phyloP scores from a whole-genome alignment of 2,888 invertebrate genomes.

The Ashinkailepas kermadecensis region DNA sequence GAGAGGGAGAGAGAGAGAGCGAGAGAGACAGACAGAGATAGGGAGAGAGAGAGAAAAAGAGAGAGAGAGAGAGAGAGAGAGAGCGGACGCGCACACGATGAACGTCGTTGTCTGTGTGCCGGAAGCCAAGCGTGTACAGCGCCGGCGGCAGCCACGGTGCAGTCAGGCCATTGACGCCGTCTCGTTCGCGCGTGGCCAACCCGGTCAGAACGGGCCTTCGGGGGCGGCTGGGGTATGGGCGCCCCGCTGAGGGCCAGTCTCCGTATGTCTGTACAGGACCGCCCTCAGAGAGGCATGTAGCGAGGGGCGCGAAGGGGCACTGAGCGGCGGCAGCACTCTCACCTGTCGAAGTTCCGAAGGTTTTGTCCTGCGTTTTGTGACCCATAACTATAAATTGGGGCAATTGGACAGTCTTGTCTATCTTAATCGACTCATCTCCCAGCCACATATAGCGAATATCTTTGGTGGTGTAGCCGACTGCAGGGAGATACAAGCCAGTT shows the following conservation, averaged over 20 bases:
- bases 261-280: background rate
- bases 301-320: background rate
- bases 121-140: background rate
- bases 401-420: conserved; percentile 90
- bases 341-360: conserved; percentile 95
- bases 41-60: no score
- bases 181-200: background rate
- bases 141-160: background rate
- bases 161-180: background rate
- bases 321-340: conserved; percentile 41
- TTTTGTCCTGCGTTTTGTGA: conserved; percentile 90
- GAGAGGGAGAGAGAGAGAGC: no score
- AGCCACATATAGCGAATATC: conserved; percentile 96
- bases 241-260: background rate
- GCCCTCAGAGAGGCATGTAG: no score
- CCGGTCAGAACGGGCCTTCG: background rate
- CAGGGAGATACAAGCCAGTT: background rate
- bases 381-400: conserved; percentile 98
- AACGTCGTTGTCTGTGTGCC: background rate
- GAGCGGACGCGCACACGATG: background rate
- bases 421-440: conserved; percentile 89
- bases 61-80: background rate
- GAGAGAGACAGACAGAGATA: no score
- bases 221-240: background rate
- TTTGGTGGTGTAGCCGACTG: conserved; percentile 96